Conservation (phyloP, 2,888 invertebrate species). For the Gymnocheta viridis region DNA sequence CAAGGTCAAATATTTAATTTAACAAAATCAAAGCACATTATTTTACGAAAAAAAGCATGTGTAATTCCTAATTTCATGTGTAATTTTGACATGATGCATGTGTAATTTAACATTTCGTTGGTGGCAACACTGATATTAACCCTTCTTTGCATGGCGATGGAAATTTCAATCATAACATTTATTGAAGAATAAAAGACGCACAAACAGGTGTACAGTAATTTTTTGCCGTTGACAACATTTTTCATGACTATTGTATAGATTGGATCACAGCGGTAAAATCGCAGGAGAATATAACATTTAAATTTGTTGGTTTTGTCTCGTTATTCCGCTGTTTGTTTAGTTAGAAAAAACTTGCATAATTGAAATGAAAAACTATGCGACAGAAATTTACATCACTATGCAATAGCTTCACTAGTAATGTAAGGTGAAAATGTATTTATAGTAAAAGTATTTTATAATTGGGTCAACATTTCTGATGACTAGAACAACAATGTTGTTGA, state of each 20-base stretch:
- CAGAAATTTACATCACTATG: conserved; percentile 38
- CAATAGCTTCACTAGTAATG: conserved; percentile 7
- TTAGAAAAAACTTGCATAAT: neutral
- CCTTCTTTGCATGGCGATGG: too few relatives aligned
- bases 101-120: too few relatives aligned
- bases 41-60: too few relatives aligned
- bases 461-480: conserved; percentile 11
- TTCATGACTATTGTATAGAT: neutral
- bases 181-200: neutral
- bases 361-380: conserved; percentile 14
- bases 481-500: conserved; percentile 4
- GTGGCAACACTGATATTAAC: too few relatives aligned
- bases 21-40: too few relatives aligned
- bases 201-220: neutral
- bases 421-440: conserved; percentile 5
- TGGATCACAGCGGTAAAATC: neutral
- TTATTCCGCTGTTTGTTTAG: neutral
- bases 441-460: neutral
- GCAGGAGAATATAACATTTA: neutral
- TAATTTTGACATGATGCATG: too few relatives aligned
- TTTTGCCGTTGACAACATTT: neutral
- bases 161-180: conserved; percentile 13
- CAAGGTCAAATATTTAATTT: too few relatives aligned
- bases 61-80: too few relatives aligned
- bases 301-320: neutral